Evolutionary conservation across 1,140 invertebrate genomes (phyloP).

Genomic region (Liolophura sinensis): DNA sequence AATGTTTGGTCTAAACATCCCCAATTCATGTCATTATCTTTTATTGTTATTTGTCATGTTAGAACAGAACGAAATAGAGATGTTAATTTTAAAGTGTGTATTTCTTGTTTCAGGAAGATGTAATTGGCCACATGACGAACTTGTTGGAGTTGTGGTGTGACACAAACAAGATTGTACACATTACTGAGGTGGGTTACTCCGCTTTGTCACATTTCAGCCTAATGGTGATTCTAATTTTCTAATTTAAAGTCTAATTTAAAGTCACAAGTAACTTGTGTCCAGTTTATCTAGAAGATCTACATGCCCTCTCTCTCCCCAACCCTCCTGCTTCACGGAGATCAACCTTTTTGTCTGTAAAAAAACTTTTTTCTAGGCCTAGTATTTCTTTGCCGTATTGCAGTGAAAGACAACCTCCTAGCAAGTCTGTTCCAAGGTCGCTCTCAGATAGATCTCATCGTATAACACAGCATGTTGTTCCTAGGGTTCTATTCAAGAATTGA

Average conservation of each 20-base stretch:
- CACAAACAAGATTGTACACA: conserved; percentile 77
- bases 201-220: too few relatives aligned
- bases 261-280: conserved; percentile 70
- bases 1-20: background rate
- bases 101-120: conserved; percentile 72
- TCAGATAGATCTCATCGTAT: too few relatives aligned
- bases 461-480: too few relatives aligned
- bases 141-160: conserved; percentile 90
- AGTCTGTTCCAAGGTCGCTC: too few relatives aligned
- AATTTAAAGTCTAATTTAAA: conserved; percentile 16
- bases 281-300: too few relatives aligned
- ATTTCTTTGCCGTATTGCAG: too few relatives aligned
- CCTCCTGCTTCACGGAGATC: too few relatives aligned
- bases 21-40: background rate
- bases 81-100: background rate
- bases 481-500: too few relatives aligned
- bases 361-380: too few relatives aligned
- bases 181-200: conserved; percentile 65
- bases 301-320: too few relatives aligned
- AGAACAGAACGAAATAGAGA: background rate
- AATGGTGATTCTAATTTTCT: background rate
- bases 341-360: too few relatives aligned
- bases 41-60: background rate
- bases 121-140: conserved; percentile 79
- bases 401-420: too few relatives aligned